Evolutionary conservation across 2,797 vertebrate species (phyloP), one percentile per base, ranked within the genome.

Genomic region (Linurgus olivaceus): DNA sequence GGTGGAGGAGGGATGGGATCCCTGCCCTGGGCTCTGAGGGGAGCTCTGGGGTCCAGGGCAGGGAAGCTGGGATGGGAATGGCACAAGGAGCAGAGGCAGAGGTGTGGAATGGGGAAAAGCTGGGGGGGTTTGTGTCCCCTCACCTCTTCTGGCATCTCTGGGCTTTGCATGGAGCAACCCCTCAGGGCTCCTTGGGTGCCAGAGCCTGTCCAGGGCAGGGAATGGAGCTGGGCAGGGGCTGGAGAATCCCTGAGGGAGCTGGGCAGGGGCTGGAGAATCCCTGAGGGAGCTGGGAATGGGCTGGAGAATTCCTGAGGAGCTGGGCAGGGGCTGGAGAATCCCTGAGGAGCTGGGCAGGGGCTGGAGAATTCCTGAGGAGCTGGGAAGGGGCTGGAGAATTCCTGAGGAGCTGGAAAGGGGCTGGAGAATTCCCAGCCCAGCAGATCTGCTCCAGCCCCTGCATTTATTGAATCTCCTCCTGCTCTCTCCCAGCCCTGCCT

Each of bases 71-170:
- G 6, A 4, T 4, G 25, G 66, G 61, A 79, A 18, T 12, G 4
- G 7, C 54, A 4, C 31, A 1, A 11, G 13, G 23, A 25, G 38
- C 31, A 45, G 50, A 12, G 18, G 16, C 35, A 8, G n/a, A 31
- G 57, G 10, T 9, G 4, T 18, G 31, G 25, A 5, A 16, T 0
- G 10, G 35, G 17, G 5, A 35, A 1, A 2, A 8, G 4, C 2
- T 9, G n/a, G 2, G 1, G 2, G 31, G 31, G 8, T 33, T 29
- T 33, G 0, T 4, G 3, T n/a, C 15, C 31, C 14, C 75, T 71
- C n/a, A 5, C 4, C 23, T 33, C 52, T 19, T 6, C 10, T 50
- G 57, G 17, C 29, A 14, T 2, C 50, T 25, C 7, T 26, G 51
- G 20, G 38, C 3, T 35, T 7, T 23, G 28, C 33, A 1, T 11